Base-by-base conservation (phyloP, 2,888 invertebrate species). In the Disparrhopalites patrizii region DNA sequence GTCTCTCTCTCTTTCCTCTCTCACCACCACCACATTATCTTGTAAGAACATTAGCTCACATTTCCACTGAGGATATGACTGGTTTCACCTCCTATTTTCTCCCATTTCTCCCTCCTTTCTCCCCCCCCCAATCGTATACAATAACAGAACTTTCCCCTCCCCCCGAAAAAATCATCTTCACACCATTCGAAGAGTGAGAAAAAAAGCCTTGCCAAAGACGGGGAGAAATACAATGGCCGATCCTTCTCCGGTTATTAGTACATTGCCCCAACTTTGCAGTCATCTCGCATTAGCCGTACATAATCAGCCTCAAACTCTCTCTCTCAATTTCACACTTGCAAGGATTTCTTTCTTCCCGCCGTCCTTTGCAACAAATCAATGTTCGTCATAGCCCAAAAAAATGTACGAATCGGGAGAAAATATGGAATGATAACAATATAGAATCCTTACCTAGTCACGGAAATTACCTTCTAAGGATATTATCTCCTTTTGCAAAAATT, bases 31-130 rank as follows among this genome's bases (percentile, higher is more conserved):
- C 57, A 47, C 66, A 66, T 65, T 69, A 68, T 68, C 69, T 68
- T 67, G 62, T 70, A 66, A 68, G 68, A 71, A 71, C 72, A 74
- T 74, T 72, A 74, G 72, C 73, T 72, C 70, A 68, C 68, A 70
- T 72, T 73, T 72, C 73, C 72, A 72, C 66, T 65, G 65, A 71
- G 74, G 74, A 74, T 71, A 74, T 72, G 67, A 70, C 74, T 72
- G 63, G 68, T 72, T 71, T 72, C 74, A 74, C 74, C 74, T 72
- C 70, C 71, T 68, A 67, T 61, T 61, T 51, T 51, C 51, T 47
- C 13, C 61, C 61, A 61, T 51, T 51, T 36, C 57, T 28, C 40
- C 18, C 60, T 33, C 50, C 57, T 31, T 47, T 20, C 40, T 30
- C 58, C 30, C 30, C 13, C 15, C 31, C 54, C 52, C 27, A 15